A percentile compares a stretch with the other conserved stretches of the same genome.
phyloP scores from a whole-genome alignment of 2,113 vertebrate species.

The Strix uralensis region DNA sequence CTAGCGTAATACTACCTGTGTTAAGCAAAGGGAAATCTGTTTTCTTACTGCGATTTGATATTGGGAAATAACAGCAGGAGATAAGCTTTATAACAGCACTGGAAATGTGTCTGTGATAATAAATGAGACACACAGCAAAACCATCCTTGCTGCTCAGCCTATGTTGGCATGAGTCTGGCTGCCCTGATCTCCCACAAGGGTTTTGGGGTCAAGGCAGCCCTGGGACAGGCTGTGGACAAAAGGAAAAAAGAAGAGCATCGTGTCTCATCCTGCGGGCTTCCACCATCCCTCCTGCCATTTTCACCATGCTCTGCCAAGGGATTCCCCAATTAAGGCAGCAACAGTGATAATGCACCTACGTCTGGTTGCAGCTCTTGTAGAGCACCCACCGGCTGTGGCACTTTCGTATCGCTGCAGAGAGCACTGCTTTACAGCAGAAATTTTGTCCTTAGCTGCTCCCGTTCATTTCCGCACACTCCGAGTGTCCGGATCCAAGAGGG shows the following conservation, averaged over 20 bases:
- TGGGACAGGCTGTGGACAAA: neutral
- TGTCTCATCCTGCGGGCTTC: neutral
- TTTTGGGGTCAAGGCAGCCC: neutral
- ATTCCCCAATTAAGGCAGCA: fast-evolving
- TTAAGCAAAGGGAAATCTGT: constrained; percentile 69
- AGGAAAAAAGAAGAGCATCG: neutral
- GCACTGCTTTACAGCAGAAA: neutral
- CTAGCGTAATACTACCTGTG: constrained; percentile 72
- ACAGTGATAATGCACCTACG: fast-evolving
- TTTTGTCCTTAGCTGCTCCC: constrained; percentile 55
- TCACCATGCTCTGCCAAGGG: fast-evolving
- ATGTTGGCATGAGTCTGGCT: neutral
- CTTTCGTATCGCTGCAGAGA: fast-evolving
- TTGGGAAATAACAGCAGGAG: constrained; percentile 71
- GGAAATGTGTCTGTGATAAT: constrained; percentile 30
- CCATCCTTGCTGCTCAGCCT: neutral
- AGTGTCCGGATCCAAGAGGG: constrained; percentile 42
- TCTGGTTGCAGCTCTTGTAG: neutral
- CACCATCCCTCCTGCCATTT: neutral
- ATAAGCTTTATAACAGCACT: constrained; percentile 75
- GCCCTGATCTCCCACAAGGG: neutral
- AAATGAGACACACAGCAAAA: constrained; percentile 26
- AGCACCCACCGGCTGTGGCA: neutral
- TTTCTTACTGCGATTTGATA: constrained; percentile 74
- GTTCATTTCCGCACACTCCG: neutral